These are phyloP conservation scores for Spermophilus dauricus DNA, from an alignment of 2,113 vertebrate species.

Conservation along the genomic window DNA sequence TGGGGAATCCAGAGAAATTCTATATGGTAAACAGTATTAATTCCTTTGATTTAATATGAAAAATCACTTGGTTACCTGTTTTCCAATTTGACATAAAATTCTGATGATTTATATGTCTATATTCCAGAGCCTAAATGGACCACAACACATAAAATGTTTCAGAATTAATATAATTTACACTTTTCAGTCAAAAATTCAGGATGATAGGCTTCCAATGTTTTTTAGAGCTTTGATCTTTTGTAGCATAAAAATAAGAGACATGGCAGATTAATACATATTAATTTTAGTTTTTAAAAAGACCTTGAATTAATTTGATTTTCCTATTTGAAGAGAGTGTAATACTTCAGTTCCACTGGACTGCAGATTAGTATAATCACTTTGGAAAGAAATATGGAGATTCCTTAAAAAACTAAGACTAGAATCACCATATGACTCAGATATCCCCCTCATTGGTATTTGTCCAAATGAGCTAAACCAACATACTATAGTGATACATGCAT, in stretches of 20 bases:
- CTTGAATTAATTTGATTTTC: neutral
- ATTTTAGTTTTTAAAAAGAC: neutral
- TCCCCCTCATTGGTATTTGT: too few species aligned
- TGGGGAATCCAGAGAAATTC: neutral
- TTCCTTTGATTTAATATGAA: neutral
- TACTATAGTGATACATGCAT: too few species aligned
- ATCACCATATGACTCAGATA: too few species aligned
- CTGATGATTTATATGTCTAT: neutral
- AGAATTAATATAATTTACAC: neutral
- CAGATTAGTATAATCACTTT: too few species aligned
- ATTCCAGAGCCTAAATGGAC: neutral
- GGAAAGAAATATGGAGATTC: too few species aligned
- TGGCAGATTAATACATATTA: neutral
- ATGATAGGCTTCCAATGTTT: neutral
- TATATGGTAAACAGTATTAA: neutral
- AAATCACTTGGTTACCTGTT: neutral
- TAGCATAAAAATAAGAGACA: neutral
- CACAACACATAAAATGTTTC: neutral
- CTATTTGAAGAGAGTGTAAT: neutral
- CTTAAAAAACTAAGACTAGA: too few species aligned
- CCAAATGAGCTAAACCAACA: too few species aligned
- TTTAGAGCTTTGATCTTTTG: neutral
- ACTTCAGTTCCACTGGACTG: too few species aligned
- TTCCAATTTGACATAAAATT: constrained; percentile 16
- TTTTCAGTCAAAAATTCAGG: neutral